Conservation (phyloP, 2,888 invertebrate species). For the Hartigia nigra region DNA sequence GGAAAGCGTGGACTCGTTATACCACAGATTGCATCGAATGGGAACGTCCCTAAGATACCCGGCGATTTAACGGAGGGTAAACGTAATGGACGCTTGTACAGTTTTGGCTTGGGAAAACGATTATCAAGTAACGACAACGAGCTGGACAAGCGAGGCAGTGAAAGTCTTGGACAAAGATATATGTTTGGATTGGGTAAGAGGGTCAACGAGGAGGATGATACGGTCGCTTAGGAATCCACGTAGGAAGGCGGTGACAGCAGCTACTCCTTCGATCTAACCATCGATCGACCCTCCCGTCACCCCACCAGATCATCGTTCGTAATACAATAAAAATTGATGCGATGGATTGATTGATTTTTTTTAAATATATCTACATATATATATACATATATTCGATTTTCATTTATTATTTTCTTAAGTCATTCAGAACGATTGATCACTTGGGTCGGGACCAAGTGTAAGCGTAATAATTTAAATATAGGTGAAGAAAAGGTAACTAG, state of each 20-base stretch:
- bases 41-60: conserved; percentile 47
- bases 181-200: conserved; percentile 52
- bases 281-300: neutral
- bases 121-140: conserved; percentile 56
- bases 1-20: conserved; percentile 66
- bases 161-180: conserved; percentile 36
- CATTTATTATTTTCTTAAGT: neutral
- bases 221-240: conserved; percentile 1
- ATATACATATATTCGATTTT: neutral
- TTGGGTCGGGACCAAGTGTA: neutral
- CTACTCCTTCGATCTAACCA: neutral
- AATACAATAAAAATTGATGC: neutral
- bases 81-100: conserved; percentile 71
- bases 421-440: neutral
- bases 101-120: conserved; percentile 72
- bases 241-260: neutral
- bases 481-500: neutral
- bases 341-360: neutral
- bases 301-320: neutral
- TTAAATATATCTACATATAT: neutral
- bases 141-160: conserved; percentile 36
- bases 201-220: conserved; percentile 36
- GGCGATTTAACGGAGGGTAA: conserved; percentile 66
- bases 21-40: conserved; percentile 15
- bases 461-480: neutral